phyloP scores from a whole-genome alignment of 2,888 invertebrate genomes.

The Marasmarcha lunaedactyla region DNA sequence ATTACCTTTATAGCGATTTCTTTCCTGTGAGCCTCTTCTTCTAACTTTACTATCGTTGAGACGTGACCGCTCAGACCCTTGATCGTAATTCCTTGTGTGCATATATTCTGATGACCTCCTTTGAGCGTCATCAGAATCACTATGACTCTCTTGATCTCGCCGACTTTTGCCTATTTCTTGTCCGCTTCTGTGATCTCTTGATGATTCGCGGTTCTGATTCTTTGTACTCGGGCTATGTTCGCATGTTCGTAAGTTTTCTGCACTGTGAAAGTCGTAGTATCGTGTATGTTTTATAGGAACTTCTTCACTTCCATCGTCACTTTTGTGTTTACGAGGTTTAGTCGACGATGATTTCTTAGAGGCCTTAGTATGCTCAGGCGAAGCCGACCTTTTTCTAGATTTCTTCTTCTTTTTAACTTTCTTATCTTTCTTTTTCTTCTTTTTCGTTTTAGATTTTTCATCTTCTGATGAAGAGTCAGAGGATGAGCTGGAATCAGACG shows the following conservation, averaged over 20 bases:
- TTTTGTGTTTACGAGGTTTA: constrained; percentile 8
- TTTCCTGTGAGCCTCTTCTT: neutral
- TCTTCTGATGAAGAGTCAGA: constrained; percentile 32
- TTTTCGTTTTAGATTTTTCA: constrained; percentile 27
- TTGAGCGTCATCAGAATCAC: no score
- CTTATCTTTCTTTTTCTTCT: constrained; percentile 37
- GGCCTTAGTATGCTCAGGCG: constrained; percentile 12
- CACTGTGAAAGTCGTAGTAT: neutral
- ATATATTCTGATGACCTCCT: no score
- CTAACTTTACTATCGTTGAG: neutral
- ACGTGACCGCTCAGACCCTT: no score
- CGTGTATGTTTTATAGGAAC: neutral
- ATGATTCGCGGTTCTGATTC: no score
- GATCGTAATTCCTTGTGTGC: no score
- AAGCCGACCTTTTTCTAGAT: constrained; percentile 21
- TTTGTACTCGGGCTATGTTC: neutral
- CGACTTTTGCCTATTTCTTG: no score
- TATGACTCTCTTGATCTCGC: no score
- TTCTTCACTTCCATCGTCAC: neutral
- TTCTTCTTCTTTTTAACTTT: constrained; percentile 33
- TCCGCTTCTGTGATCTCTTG: no score
- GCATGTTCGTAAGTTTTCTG: neutral
- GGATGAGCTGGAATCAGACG: constrained; percentile 37
- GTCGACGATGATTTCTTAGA: constrained; percentile 15
- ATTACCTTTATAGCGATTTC: neutral